Evolutionary conservation across 2,797 vertebrate genomes (phyloP).

Genomic region (Hephaestus fuliginosus): DNA sequence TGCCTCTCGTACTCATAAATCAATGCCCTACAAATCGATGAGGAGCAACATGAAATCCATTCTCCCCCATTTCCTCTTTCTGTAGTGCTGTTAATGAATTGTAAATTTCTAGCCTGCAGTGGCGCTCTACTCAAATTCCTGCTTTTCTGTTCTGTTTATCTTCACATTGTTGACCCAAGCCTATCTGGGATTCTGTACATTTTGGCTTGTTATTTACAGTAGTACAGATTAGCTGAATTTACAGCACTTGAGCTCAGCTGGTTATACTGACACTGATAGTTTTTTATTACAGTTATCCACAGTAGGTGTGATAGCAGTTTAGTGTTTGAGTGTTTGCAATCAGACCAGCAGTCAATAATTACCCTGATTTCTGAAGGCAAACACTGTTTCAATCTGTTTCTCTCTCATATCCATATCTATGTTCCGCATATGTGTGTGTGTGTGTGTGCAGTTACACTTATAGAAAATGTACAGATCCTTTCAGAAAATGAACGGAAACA

Average conservation of each 20-base stretch:
- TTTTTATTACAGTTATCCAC: slow-evolving; percentile 73
- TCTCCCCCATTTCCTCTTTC: slow-evolving; percentile 61
- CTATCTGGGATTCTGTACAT: slow-evolving; percentile 23
- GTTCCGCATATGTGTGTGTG: slow-evolving; percentile 1
- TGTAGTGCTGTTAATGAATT: slow-evolving; percentile 59
- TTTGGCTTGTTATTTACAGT: slow-evolving; percentile 20
- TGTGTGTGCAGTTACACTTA: neutral
- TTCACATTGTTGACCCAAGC: slow-evolving; percentile 35
- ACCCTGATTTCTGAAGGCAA: slow-evolving; percentile 63
- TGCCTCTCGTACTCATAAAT: slow-evolving; percentile 57
- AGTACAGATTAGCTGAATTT: slow-evolving; percentile 44
- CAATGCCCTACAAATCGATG: slow-evolving; percentile 60
- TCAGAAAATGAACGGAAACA: slow-evolving; percentile 47
- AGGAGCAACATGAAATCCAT: slow-evolving; percentile 55
- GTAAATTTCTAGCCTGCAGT: slow-evolving; percentile 56
- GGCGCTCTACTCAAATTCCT: slow-evolving; percentile 21
- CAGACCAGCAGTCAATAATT: slow-evolving; percentile 74
- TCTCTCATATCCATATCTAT: slow-evolving; percentile 28
- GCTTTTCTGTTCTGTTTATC: slow-evolving; percentile 38
- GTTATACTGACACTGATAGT: slow-evolving; percentile 20
- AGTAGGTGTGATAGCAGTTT: slow-evolving; percentile 52
- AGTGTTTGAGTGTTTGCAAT: slow-evolving; percentile 56
- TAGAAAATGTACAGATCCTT: slow-evolving; percentile 38
- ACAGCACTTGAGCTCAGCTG: slow-evolving; percentile 48
- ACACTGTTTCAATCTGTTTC: slow-evolving; percentile 31